Conservation (phyloP, 2,113 vertebrate genomes). For the Xenus cinereus region DNA sequence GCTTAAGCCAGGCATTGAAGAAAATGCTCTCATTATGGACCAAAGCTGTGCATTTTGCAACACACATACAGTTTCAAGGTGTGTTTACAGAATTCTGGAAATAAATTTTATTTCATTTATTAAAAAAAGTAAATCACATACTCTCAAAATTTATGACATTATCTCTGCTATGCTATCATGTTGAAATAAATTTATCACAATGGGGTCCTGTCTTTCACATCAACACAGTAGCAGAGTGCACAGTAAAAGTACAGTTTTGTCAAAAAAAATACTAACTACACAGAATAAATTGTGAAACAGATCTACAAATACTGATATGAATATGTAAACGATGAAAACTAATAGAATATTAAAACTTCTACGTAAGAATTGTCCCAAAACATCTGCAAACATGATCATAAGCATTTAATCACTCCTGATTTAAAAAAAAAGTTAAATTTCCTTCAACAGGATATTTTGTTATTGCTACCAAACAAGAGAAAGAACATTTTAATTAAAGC, state of each 20-base stretch:
- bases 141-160: not conserved
- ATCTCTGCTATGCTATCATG: not conserved
- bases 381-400: slow-evolving; percentile 19
- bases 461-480: slow-evolving; percentile 1
- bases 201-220: not conserved
- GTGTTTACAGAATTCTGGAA: not conserved
- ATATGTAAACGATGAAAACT: not conserved
- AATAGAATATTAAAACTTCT: not conserved
- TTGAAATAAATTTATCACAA: not conserved
- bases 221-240: not conserved
- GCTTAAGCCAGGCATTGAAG: not conserved
- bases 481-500: slow-evolving; percentile 37
- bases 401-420: slow-evolving; percentile 3
- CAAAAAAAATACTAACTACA: not conserved
- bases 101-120: not conserved
- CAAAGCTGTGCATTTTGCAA: not conserved
- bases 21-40: not conserved
- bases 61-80: not conserved
- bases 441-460: slow-evolving; percentile 33
- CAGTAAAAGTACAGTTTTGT: not conserved
- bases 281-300: not conserved
- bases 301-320: not conserved
- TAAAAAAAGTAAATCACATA: rapidly evolving
- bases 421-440: not conserved
- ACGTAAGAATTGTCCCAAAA: not conserved